Evolutionary conservation across 2,888 invertebrate species (phyloP).

Genomic region (Incurvaria masculella): DNA sequence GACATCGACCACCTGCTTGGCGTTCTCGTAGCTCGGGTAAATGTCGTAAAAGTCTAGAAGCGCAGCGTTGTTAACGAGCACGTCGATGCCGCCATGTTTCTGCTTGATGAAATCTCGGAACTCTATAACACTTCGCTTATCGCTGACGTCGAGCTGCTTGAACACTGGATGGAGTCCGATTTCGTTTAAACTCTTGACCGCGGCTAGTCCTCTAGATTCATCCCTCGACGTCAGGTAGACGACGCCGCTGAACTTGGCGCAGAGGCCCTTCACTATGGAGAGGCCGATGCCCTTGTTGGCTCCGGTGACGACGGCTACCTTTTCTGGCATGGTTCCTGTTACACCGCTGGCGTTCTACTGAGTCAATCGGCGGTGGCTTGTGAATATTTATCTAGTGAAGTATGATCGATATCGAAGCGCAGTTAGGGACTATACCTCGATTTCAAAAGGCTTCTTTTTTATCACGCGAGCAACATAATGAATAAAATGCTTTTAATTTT

Average conservation of each 20-base stretch:
- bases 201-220: conserved; percentile 49
- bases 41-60: too few relatives aligned
- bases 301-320: conserved; percentile 61
- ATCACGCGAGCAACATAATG: too few relatives aligned
- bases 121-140: conserved; percentile 51
- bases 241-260: conserved; percentile 60
- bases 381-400: too few relatives aligned
- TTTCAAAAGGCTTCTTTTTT: too few relatives aligned
- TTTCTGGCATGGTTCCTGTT: too few relatives aligned
- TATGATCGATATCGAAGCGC: too few relatives aligned
- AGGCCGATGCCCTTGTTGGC: conserved; percentile 71
- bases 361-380: too few relatives aligned
- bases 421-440: too few relatives aligned
- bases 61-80: conserved; percentile 77
- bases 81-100: conserved; percentile 61
- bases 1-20: conserved; percentile 59
- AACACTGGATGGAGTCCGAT: conserved; percentile 49
- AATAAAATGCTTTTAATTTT: too few relatives aligned
- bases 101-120: conserved; percentile 54
- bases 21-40: conserved; percentile 32
- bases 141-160: conserved; percentile 67
- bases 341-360: too few relatives aligned
- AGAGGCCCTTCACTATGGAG: conserved; percentile 62
- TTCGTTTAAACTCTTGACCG: conserved; percentile 54
- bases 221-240: conserved; percentile 71